Conservation (phyloP, 2,797 vertebrate genomes). For the Sebastes vulpes region DNA sequence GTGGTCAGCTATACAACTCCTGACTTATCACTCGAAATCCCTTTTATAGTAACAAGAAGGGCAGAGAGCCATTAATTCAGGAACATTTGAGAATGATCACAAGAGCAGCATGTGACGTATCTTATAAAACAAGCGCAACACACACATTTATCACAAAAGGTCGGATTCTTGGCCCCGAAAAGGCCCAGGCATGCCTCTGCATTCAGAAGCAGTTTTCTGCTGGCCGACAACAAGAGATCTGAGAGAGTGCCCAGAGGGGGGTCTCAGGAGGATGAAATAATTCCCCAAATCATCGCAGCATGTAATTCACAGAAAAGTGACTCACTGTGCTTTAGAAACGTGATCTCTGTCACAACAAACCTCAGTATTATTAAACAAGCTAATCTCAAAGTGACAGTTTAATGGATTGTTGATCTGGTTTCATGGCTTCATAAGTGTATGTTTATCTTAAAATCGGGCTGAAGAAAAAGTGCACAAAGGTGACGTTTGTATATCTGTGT, state of each 20-base stretch:
- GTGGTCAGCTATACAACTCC: slow-evolving; percentile 26
- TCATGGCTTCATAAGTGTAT: not conserved
- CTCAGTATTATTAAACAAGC: not conserved
- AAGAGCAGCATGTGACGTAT: not conserved
- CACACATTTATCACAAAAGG: not conserved
- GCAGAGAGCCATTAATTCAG: not conserved
- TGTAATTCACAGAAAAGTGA: slow-evolving; percentile 18
- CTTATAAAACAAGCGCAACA: not conserved
- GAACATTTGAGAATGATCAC: slow-evolving; percentile 21
- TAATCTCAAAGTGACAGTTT: not conserved
- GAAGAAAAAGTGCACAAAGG: not conserved
- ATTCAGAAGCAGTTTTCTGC: not conserved
- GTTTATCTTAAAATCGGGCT: not conserved
- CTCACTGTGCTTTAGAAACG: not conserved
- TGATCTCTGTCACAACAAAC: slow-evolving; percentile 6
- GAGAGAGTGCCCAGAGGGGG: not conserved
- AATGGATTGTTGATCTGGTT: not conserved
- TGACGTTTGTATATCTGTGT: not conserved
- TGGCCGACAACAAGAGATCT: not conserved
- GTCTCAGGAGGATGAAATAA: slow-evolving; percentile 4
- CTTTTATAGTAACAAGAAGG: not conserved
- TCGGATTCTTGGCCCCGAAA: not conserved
- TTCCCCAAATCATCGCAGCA: slow-evolving; percentile 1
- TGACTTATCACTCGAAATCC: slow-evolving; percentile 52
- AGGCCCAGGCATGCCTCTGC: not conserved